Evolutionary conservation across 2,113 vertebrate genomes (phyloP), one percentile per base, ranked within the genome.

Genomic region (Rhinopithecus roxellana): DNA sequence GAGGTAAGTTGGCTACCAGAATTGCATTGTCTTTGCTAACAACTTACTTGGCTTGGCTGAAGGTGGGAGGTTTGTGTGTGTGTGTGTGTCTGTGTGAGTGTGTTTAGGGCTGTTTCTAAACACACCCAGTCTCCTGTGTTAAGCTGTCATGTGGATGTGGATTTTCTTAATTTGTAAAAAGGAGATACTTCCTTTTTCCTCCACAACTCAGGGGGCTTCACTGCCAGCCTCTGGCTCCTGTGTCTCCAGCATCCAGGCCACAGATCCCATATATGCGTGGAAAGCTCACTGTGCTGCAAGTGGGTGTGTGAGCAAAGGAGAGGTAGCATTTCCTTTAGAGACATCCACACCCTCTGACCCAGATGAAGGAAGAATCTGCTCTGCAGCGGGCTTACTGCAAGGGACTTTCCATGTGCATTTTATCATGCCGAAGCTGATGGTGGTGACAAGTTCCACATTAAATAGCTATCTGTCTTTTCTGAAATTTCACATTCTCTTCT

Each of bases 401-500:
- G 98, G 97, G 94, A 96, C 96, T 98, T 98, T 98, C 97, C 98
- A 98, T 98, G 98, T 98, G 98, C 87, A 95, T 98, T 98, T 98
- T 98, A 98, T 98, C 98, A 98, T 93, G 95, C 94, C 94, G 89
- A 98, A 97, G 95, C 95, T 98, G 97, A 98, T 95, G 59, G 94
- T 98, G 98, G 99, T 98, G 98, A 98, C 98, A 99, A 98, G 97
- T 98, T 98, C 95, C 97, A 97, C 98, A 98, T 98, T 98, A 98
- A 99, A 98, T 98, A 98, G 96, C 97, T 97, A 72, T 96, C 59
- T 95, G 81, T 98, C 98, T 98, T 98, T 98, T 98, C 96, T 98
- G 97, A 99, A 98, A 98, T 96, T 97, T 96, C 95, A 95, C 96
- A 98, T 95, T 97, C 97, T 98, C 98, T 98, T 93, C 97, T 98